Base-by-base conservation (phyloP, 2,797 vertebrate genomes). In the Glossophaga mutica region DNA sequence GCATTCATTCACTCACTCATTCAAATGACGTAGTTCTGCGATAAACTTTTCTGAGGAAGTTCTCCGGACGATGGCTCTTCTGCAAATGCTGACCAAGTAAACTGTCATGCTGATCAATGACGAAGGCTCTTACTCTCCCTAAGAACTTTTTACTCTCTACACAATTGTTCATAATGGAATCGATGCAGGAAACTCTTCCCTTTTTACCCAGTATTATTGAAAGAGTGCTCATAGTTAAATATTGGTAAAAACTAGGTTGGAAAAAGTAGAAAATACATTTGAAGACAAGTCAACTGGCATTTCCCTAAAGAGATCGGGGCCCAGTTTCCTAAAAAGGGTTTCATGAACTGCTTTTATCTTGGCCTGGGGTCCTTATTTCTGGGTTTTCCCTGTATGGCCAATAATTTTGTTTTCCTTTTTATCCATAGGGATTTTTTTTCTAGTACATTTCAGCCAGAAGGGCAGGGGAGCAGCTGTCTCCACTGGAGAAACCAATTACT, bases 401-500 rank as follows among this genome's bases (percentile, higher is more conserved):
- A 74, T 26, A 50, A 44, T 94, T 88, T 9, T 50, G 84, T 68
- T 84, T 91, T 98, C 94, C 95, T 98, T 97, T 76, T 98, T 97
- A 96, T 98, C 97, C 97, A 91, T 77, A 92, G 90, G n/a, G 95
- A 96, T 21, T 24, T 48, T 46, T 97, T 97, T 94, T 73, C 88
- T 93, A 94, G 59, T 57, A 89, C 67, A 96, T 94, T 96, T 98
- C 96, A 97, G 97, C 96, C 98, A 98, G 96, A 97, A 98, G 96
- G 98, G 96, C 74, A 98, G 97, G 96, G 97, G 87, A 98, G 85
- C 98, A 98, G 97, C 98, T 98, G 98, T 97, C 95, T 96, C 81
- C 83, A 77, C 90, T 83, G 79, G 39, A 76, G 89, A 97, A 97
- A 94, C 44, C 94, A 94, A 95, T 93, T 93, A 87, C 97, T 96